Conservation (phyloP, 2,797 vertebrate species). For the Benthosema pterotum region DNA sequence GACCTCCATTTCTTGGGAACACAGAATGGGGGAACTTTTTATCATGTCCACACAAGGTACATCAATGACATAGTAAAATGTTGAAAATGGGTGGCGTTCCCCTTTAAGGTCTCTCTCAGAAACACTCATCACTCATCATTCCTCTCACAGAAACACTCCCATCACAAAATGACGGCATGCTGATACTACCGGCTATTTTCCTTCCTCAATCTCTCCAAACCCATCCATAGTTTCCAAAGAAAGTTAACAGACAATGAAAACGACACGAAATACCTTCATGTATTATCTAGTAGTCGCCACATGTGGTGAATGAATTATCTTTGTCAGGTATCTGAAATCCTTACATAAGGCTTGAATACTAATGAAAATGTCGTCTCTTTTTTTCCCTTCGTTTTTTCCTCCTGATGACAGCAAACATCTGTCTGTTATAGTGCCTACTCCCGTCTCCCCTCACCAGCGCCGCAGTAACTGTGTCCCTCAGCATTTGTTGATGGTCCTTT, state of each 20-base stretch:
- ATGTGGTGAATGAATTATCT: slow-evolving; percentile 3
- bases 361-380: slow-evolving; percentile 7
- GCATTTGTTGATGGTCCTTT: slow-evolving; percentile 1
- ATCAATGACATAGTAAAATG: too few species aligned
- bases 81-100: too few species aligned
- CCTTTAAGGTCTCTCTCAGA: slow-evolving; percentile 58
- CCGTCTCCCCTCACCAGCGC: not conserved
- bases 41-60: too few species aligned
- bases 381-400: slow-evolving; percentile 5
- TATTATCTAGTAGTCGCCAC: not conserved
- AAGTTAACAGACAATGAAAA: slow-evolving; percentile 3
- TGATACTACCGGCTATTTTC: slow-evolving; percentile 37
- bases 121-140: too few species aligned
- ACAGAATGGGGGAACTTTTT: too few species aligned
- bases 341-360: not conserved
- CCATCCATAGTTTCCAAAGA: slow-evolving; percentile 16
- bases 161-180: slow-evolving; percentile 37
- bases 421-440: not conserved
- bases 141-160: slow-evolving; percentile 47
- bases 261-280: not conserved
- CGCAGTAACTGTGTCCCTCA: slow-evolving; percentile 5
- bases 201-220: slow-evolving; percentile 43
- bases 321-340: slow-evolving; percentile 3
- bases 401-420: slow-evolving; percentile 13
- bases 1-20: too few species aligned